Conservation (phyloP, 1,140 invertebrate genomes). For the Drosophila simulans region DNA sequence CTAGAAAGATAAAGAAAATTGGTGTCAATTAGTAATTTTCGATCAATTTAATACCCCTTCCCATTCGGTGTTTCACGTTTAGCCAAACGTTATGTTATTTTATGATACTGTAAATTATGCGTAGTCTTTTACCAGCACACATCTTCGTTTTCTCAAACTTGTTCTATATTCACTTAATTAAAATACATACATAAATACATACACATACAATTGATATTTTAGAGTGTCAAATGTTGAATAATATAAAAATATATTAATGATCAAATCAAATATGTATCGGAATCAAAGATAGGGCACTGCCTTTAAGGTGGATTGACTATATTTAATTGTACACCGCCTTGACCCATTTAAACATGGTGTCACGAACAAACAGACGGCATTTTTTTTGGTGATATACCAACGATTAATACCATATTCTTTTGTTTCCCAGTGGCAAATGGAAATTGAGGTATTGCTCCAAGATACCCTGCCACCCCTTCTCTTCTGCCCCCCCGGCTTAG, state of each 20-base stretch:
- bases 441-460: background rate
- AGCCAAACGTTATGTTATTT: background rate
- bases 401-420: constrained; percentile 2
- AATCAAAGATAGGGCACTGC: background rate
- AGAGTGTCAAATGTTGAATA: no score
- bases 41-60: constrained; percentile 23
- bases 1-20: constrained; percentile 46
- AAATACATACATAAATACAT: no score
- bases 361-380: background rate
- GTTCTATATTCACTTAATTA: no score
- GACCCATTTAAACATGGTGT: constrained; percentile 15
- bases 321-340: constrained; percentile 3
- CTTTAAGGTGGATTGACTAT: constrained; percentile 5
- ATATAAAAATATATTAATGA: no score
- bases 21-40: constrained; percentile 55
- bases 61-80: background rate
- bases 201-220: no score
- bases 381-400: background rate
- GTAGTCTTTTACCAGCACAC: background rate
- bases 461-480: background rate
- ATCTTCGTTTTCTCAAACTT: no score
- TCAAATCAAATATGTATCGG: no score
- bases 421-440: constrained; percentile 2
- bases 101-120: background rate
- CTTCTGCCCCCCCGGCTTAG: background rate